phyloP scores from a whole-genome alignment of 2,888 invertebrate species.

The Hemicrepidius hirtus region DNA sequence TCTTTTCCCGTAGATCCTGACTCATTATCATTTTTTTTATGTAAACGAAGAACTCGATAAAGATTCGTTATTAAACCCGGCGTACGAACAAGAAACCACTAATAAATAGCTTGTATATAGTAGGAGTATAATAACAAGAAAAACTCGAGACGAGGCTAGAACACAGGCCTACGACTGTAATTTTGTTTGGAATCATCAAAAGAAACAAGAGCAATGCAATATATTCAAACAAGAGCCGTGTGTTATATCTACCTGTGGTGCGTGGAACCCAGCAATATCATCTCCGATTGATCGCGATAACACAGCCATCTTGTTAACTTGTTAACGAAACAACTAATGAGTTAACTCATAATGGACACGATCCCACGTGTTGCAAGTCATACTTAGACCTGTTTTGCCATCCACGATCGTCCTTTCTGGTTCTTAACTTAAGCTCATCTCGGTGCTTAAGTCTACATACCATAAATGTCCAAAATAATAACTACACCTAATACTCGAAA shows the following conservation, averaged over 20 bases:
- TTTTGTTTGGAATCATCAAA: conserved; percentile 61
- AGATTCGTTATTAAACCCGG: not conserved
- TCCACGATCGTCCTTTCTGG: conserved; percentile 24
- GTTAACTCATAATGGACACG: conserved; percentile 68
- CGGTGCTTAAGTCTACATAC: conserved; percentile 20
- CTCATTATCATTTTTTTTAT: not conserved
- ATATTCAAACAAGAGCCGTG: conserved; percentile 52
- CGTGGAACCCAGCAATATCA: conserved; percentile 68
- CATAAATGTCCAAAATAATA: conserved; percentile 29
- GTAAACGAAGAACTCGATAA: not conserved
- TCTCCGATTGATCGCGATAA: conserved; percentile 69
- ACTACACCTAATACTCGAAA: conserved; percentile 31
- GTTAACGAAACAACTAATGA: conserved; percentile 72
- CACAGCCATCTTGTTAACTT: conserved; percentile 71
- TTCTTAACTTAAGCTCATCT: conserved; percentile 1
- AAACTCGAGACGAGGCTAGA: conserved; percentile 63
- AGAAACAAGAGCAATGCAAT: conserved; percentile 62
- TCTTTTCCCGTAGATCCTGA: too few species aligned
- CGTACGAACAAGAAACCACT: not conserved
- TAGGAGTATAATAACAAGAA: conserved; percentile 60
- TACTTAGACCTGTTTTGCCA: conserved; percentile 63
- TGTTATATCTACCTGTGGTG: conserved; percentile 64
- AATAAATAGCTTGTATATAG: conserved; percentile 30
- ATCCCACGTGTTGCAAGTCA: conserved; percentile 69
- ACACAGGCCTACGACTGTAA: conserved; percentile 62